phyloP scores from a whole-genome alignment of 37 sponge, comb jelly and placozoan species.

The Cliona cf. orientalis region DNA sequence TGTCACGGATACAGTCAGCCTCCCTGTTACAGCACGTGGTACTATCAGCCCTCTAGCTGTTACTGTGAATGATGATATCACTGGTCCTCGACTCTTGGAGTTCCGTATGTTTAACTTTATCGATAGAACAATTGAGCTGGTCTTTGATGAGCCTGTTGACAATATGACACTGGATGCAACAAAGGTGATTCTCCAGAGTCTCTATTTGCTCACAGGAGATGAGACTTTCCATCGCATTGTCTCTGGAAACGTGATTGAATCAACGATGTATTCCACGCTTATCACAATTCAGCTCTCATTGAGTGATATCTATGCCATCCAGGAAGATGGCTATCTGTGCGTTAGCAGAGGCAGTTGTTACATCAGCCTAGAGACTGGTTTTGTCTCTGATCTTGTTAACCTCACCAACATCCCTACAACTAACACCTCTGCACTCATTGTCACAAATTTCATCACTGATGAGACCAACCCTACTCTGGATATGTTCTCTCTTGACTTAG shows the following conservation, averaged over 20 bases:
- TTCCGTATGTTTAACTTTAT: conserved; percentile 78
- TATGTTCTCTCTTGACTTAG: conserved; percentile 66
- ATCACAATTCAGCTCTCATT: conserved; percentile 43
- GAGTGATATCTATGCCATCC: conserved; percentile 62
- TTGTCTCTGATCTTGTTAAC: conserved; percentile 71
- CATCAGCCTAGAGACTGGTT: conserved; percentile 45
- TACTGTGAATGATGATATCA: conserved; percentile 49
- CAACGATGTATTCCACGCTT: conserved; percentile 14
- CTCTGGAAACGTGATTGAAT: neutral
- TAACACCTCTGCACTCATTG: conserved; percentile 42
- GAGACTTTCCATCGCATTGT: conserved; percentile 21
- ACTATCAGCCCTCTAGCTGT: conserved; percentile 45
- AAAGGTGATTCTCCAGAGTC: conserved; percentile 56
- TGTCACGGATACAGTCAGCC: conserved; percentile 45
- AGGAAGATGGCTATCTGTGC: conserved; percentile 65
- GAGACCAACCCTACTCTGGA: conserved; percentile 50
- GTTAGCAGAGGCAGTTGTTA: conserved; percentile 78
- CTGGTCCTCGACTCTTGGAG: conserved; percentile 62
- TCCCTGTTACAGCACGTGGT: conserved; percentile 45
- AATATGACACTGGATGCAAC: conserved; percentile 34
- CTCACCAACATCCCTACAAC: conserved; percentile 19
- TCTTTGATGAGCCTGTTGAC: conserved; percentile 82
- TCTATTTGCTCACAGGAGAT: conserved; percentile 24
- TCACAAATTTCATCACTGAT: conserved; percentile 51
- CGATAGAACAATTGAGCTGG: conserved; percentile 53